These are phyloP conservation scores for Liparis tanakae DNA, from an alignment of 2,797 vertebrate genomes.

Conservation along the genomic window DNA sequence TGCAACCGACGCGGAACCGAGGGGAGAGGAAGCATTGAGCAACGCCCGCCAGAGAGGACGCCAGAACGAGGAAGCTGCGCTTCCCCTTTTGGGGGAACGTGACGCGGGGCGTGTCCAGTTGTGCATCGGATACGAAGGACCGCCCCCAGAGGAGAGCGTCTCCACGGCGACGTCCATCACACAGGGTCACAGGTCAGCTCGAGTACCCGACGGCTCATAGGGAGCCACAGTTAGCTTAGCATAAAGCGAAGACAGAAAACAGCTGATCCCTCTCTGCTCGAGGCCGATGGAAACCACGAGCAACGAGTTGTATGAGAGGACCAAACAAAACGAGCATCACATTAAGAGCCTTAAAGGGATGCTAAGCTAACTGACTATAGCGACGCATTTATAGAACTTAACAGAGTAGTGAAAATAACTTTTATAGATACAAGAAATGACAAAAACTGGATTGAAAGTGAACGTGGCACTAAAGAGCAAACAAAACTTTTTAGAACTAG, in stretches of 20 bases:
- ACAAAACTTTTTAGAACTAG: no score
- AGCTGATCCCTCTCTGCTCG: background rate
- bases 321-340: no score
- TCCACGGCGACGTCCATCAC: background rate
- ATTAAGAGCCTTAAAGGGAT: no score
- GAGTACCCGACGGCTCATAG: background rate
- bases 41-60: conserved; percentile 18
- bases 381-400: no score
- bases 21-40: conserved; percentile 42
- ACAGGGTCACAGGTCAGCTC: background rate
- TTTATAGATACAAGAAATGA: no score
- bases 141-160: no score
- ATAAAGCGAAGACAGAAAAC: background rate
- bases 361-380: no score
- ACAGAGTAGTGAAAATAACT: no score
- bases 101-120: conserved; percentile 25
- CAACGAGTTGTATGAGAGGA: no score
- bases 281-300: background rate
- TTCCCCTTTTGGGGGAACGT: conserved; percentile 52
- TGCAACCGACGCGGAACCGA: conserved; percentile 31
- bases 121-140: background rate
- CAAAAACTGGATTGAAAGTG: no score
- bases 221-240: background rate
- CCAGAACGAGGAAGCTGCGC: conserved; percentile 47
- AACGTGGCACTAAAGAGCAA: no score